Evolutionary conservation across 2,113 vertebrate genomes (phyloP).

Genomic region (Mus spicilegus): DNA sequence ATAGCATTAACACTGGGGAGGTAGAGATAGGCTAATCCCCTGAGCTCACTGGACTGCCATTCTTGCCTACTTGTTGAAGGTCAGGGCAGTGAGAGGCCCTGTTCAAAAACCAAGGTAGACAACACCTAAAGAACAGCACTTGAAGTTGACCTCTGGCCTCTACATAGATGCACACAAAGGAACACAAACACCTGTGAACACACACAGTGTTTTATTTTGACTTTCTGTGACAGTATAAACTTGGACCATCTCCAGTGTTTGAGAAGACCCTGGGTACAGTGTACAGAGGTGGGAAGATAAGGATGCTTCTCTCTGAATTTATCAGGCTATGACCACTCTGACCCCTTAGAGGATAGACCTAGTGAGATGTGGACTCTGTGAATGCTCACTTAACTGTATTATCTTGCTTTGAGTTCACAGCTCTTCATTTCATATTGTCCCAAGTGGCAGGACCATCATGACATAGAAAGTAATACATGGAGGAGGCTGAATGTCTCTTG

Average conservation of each 20-base stretch:
- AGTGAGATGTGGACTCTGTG: neutral
- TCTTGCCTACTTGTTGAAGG: neutral
- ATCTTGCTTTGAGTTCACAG: neutral
- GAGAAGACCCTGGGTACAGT: neutral
- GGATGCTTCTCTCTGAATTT: neutral
- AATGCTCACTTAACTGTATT: slow-evolving; percentile 50
- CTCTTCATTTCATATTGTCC: neutral
- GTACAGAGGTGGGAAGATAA: neutral
- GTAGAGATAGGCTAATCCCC: neutral
- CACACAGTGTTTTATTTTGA: neutral
- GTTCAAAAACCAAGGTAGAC: neutral
- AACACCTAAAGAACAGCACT: neutral
- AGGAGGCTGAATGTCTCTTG: neutral
- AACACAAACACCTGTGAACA: neutral
- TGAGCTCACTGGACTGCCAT: neutral
- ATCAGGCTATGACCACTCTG: neutral
- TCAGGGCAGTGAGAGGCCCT: neutral
- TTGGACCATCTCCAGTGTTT: neutral
- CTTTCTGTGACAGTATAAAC: neutral
- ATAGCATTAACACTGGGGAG: neutral
- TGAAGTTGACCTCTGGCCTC: neutral
- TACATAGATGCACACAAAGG: neutral
- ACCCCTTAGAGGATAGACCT: neutral
- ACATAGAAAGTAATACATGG: neutral
- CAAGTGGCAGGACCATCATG: neutral